Percentiles rank a stretch among this genome's conserved stretches.
phyloP scores from a whole-genome alignment of 35 echinoderm and acorn worm species.

The Stichopus chloronotus region DNA sequence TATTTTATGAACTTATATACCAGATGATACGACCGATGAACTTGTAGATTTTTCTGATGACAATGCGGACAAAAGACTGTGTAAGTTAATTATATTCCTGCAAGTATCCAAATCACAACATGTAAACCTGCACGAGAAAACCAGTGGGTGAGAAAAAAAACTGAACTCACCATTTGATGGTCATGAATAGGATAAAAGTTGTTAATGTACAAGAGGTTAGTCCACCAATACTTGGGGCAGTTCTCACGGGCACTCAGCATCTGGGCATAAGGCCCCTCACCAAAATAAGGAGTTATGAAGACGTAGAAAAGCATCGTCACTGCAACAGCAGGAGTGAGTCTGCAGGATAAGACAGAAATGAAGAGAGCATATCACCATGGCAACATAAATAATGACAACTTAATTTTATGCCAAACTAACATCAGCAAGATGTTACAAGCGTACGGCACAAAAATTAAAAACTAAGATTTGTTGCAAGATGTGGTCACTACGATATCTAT shows the following conservation, averaged over 20 bases:
- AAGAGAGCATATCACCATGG: background rate
- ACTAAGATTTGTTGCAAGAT: no score
- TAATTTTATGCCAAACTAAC: no score
- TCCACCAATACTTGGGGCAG: conserved; percentile 92
- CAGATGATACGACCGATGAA: no score
- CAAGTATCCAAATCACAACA: no score
- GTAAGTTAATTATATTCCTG: no score
- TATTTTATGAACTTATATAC: no score
- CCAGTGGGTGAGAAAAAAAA: background rate
- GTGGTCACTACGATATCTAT: no score
- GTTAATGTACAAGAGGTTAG: conserved; percentile 88
- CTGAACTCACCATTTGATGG: conserved; percentile 16
- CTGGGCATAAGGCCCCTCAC: conserved; percentile 75
- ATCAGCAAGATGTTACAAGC: no score
- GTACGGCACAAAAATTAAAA: no score
- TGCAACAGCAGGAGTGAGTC: conserved; percentile 73
- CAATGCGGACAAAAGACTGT: no score
- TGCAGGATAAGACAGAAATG: conserved; percentile 27
- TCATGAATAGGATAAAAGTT: conserved; percentile 80
- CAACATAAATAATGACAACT: background rate
- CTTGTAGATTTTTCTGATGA: no score
- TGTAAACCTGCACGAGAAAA: no score
- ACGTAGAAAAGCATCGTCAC: conserved; percentile 72
- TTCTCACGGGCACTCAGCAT: background rate
- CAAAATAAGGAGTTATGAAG: conserved; percentile 72